These are phyloP conservation scores for Conus canariensis DNA, from an alignment of 2,888 invertebrate species.

Conservation along the genomic window DNA sequence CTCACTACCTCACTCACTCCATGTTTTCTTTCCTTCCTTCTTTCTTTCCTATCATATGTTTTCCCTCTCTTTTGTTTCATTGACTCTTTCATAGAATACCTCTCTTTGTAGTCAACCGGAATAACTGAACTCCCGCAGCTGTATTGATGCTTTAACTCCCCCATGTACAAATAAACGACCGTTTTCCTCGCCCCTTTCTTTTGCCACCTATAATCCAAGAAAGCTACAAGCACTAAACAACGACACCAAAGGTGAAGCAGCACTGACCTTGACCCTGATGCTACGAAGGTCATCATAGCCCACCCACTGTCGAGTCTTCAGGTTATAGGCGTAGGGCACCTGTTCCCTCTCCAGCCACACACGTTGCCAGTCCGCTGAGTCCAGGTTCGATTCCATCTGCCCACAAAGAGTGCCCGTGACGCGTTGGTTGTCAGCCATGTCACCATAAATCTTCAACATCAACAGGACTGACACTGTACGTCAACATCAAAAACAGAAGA, in stretches of 20 bases:
- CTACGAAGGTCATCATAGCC: conserved; percentile 61
- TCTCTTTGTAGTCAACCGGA: too few species aligned
- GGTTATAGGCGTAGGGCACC: conserved; percentile 58
- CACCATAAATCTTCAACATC: neutral
- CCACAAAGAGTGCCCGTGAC: too few species aligned
- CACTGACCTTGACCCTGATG: conserved; percentile 53
- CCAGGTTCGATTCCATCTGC: conserved; percentile 49
- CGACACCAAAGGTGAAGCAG: neutral
- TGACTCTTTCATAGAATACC: too few species aligned
- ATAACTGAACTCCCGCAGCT: too few species aligned
- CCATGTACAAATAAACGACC: too few species aligned
- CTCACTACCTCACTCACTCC: too few species aligned
- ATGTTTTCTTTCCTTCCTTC: neutral
- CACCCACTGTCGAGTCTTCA: conserved; percentile 54
- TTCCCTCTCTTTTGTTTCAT: neutral
- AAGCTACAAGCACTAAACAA: too few species aligned
- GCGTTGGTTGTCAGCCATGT: neutral
- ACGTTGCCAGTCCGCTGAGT: conserved; percentile 49
- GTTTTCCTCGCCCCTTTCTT: too few species aligned
- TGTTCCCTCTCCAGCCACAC: conserved; percentile 79
- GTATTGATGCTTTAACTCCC: too few species aligned
- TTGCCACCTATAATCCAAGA: too few species aligned
- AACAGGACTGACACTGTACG: neutral
- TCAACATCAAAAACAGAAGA: neutral
- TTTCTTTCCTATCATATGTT: neutral